Evolutionary conservation across 2,797 vertebrate species (phyloP).

Genomic region (Coendou prehensilis): DNA sequence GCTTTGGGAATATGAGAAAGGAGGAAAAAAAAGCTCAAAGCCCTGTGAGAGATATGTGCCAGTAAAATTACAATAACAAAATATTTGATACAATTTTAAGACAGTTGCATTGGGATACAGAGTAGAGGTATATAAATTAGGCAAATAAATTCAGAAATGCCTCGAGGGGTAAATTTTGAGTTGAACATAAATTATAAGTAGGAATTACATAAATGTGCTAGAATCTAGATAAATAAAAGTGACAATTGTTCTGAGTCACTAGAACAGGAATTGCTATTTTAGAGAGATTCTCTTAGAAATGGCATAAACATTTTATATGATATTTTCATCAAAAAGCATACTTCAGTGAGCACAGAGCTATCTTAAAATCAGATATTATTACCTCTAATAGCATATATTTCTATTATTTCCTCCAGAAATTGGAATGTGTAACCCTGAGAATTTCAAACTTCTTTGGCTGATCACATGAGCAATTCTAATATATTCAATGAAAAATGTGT

Average conservation of each 20-base stretch:
- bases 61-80: neutral
- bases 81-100: neutral
- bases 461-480: neutral
- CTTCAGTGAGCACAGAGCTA: neutral
- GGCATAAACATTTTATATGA: neutral
- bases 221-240: slow-evolving; percentile 5
- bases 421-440: neutral
- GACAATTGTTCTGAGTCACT: neutral
- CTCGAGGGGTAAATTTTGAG: neutral
- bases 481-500: neutral
- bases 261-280: neutral
- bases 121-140: neutral
- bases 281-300: neutral
- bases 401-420: neutral
- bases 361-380: neutral
- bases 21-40: neutral
- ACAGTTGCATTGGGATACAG: neutral
- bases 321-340: neutral
- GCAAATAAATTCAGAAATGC: neutral
- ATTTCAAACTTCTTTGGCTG: neutral
- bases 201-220: neutral
- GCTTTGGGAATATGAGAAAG: neutral
- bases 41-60: neutral
- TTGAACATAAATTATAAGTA: slow-evolving; percentile 32
- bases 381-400: neutral